Evolutionary conservation across 1,140 invertebrate species (phyloP), one percentile per base, ranked within the genome.

Genomic region (Anagrus nilaparvatae): DNA sequence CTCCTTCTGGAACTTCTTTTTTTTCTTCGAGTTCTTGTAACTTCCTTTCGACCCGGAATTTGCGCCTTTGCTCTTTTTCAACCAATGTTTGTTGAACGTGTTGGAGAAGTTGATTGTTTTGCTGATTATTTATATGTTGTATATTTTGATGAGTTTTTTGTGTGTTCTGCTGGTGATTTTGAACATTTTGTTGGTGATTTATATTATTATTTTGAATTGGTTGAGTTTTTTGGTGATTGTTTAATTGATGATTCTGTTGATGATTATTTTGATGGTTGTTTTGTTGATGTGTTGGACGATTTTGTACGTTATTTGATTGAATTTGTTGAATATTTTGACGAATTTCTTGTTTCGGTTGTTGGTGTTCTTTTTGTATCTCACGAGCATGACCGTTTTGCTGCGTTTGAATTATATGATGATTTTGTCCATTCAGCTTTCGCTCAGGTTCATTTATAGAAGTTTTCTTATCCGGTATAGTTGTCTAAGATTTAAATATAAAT

Each of bases 31-130:
- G 65, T 61, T 91, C 87, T 54, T 84, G 79, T 9, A 93, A 67
- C 53, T 89, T 87, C 25, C 85, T 80, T 50, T 91, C 87, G 1
- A 93, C 85, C 13, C 87, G 71, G 49, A 79, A 82, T 56, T 86
- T 87, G 12, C 87, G 72, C 31, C 87, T 73, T 41, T 83, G 81
- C 45, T 82, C 82, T 7, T 82, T 70, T 58, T 82, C 79, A 2
- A 62, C 63, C 8, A 65, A 63, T 34, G 66, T 55, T 14, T 32
- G 43, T 8, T 25, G 21, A 12, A 6, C n/a, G 18, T 40, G 41
- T 34, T 47, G 42, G 28, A 46, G 40, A 16, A 47, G 39, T 1
- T 18, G 12, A 21, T 47, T 37, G 6, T 38, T 30, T 13, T 19
- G 20, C 17, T 33, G 31, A 5, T 33, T 29, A 2, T 16, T 29